These are phyloP conservation scores for Falco cherrug DNA, from an alignment of 2,797 vertebrate species.

Conservation along the genomic window DNA sequence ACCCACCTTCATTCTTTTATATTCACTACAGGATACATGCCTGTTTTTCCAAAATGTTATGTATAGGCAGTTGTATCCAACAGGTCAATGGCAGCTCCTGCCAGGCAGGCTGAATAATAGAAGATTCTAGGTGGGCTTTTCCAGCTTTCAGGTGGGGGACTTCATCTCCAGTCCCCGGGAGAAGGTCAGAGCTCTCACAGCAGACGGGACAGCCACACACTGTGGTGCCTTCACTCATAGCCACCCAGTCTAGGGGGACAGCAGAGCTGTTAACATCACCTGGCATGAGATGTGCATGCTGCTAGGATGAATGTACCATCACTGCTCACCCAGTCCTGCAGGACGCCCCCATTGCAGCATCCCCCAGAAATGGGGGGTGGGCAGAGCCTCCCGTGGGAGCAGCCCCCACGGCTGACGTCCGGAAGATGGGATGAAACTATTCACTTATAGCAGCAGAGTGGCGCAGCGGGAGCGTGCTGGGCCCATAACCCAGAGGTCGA, in stretches of 20 bases:
- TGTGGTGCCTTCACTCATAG: accelerated
- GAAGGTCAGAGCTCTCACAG: neutral
- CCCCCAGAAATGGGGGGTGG: accelerated
- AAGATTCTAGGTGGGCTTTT: neutral
- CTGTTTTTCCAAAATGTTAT: neutral
- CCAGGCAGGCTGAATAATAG: neutral
- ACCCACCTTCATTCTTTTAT: neutral
- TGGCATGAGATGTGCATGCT: accelerated
- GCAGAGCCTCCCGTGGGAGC: no score
- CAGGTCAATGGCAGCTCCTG: neutral
- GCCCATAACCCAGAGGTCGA: constrained; percentile 7
- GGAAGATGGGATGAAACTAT: accelerated
- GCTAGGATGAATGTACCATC: neutral
- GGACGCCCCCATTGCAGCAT: neutral
- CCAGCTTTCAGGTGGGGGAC: neutral
- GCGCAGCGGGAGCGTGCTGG: constrained; percentile 12
- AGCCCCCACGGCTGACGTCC: no score
- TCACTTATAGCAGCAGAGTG: neutral
- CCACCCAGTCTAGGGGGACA: accelerated
- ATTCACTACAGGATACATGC: accelerated
- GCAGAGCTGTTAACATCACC: accelerated
- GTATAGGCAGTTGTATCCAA: accelerated
- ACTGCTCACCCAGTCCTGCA: no score
- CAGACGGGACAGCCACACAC: accelerated
- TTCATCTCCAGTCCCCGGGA: accelerated